Conservation (phyloP, 2,113 vertebrate genomes). For the Megaptera novaeangliae region DNA sequence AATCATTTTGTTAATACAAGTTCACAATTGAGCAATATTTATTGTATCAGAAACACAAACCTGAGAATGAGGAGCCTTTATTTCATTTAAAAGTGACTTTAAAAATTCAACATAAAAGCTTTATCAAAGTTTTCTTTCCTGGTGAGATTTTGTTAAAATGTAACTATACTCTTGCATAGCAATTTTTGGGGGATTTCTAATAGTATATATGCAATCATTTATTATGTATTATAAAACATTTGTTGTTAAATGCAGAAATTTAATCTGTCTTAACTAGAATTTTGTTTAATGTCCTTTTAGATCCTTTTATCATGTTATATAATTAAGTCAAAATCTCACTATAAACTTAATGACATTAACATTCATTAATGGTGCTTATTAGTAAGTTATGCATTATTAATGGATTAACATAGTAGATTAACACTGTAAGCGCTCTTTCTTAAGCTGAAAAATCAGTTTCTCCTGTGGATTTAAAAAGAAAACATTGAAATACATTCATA, state of each 20-base stretch:
- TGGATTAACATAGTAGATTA: background rate
- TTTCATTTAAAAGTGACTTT: background rate
- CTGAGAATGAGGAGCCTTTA: background rate
- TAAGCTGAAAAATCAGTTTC: background rate
- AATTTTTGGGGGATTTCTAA: background rate
- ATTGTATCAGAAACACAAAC: background rate
- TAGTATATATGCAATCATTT: background rate
- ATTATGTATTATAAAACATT: background rate
- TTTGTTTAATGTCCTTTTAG: background rate
- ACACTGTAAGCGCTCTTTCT: background rate
- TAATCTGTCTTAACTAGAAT: background rate
- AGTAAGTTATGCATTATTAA: background rate
- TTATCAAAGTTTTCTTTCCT: background rate
- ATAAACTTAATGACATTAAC: background rate
- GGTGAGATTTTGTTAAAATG: background rate
- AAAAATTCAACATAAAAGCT: background rate
- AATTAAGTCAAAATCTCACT: background rate
- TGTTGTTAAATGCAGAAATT: background rate
- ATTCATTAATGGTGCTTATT: background rate
- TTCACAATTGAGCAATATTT: background rate
- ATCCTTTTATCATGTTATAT: background rate
- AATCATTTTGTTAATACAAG: background rate
- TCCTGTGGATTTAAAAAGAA: background rate
- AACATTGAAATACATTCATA: background rate
- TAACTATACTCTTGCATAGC: background rate